Percentiles rank a stretch among this genome's conserved stretches.
phyloP scores from a whole-genome alignment of 2,797 vertebrate species.

The Phalloptychus januarius region DNA sequence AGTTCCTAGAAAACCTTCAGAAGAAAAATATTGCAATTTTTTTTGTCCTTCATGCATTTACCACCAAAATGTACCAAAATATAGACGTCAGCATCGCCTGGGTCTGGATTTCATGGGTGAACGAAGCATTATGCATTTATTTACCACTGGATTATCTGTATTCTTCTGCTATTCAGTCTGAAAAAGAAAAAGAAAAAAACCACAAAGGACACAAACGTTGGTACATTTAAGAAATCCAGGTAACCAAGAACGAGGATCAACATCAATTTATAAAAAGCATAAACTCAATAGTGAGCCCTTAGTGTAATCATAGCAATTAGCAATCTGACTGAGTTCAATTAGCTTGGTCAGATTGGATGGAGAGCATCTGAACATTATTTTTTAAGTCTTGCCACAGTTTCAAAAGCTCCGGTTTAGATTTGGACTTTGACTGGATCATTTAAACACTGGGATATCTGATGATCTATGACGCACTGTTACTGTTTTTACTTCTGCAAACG shows the following conservation, averaged over 20 bases:
- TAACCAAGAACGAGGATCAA: not conserved
- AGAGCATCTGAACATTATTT: not conserved
- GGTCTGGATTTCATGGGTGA: not conserved
- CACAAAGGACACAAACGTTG: not conserved
- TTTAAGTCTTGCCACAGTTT: not conserved
- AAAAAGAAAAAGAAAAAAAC: not conserved
- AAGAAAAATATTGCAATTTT: not conserved
- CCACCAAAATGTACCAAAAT: not conserved
- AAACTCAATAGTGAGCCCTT: not conserved
- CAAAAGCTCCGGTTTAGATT: not conserved
- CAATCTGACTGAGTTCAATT: not conserved
- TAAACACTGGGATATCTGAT: not conserved
- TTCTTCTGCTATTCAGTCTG: not conserved
- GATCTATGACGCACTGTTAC: not conserved
- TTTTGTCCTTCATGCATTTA: not conserved
- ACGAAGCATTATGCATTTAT: not conserved
- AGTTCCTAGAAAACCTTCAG: not conserved
- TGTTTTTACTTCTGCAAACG: too few species aligned
- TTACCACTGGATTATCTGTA: not conserved
- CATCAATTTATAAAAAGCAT: not conserved
- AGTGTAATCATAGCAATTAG: not conserved
- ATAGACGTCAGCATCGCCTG: not conserved
- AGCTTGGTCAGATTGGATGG: not conserved
- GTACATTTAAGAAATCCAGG: not conserved
- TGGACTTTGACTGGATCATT: not conserved